Evolutionary conservation across 2,113 vertebrate species (phyloP).

Genomic region (Barbus barbus): DNA sequence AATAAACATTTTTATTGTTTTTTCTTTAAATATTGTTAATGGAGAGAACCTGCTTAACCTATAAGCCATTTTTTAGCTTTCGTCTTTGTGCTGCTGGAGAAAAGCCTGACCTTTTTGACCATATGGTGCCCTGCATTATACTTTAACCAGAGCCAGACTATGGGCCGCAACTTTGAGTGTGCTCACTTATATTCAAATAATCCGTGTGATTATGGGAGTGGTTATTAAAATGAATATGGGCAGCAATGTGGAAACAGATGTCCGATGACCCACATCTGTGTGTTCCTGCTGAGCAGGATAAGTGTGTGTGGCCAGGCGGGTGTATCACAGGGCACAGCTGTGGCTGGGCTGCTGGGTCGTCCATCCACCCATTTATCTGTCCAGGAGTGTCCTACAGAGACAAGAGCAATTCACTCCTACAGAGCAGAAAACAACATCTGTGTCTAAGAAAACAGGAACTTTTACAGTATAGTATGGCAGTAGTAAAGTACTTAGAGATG

Average conservation of each 20-base stretch:
- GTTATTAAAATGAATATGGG: constrained; percentile 76
- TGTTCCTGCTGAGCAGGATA: constrained; percentile 69
- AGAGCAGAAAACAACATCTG: constrained; percentile 21
- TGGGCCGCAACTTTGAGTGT: constrained; percentile 48
- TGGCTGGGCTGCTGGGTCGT: constrained; percentile 14
- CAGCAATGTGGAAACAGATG: constrained; percentile 78
- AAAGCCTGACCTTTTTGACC: constrained; percentile 52
- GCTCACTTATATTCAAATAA: constrained; percentile 80
- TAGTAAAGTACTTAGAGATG: neutral
- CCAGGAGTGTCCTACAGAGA: constrained; percentile 43
- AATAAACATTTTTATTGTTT: constrained; percentile 5
- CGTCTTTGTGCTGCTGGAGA: constrained; percentile 14
- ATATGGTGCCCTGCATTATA: constrained; percentile 57
- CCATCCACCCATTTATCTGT: constrained; percentile 52
- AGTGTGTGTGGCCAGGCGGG: constrained; percentile 56
- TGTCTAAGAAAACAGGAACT: neutral
- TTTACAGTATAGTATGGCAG: neutral
- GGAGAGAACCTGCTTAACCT: constrained; percentile 65
- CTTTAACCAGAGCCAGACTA: constrained; percentile 53
- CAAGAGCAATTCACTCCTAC: constrained; percentile 10
- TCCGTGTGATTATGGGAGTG: constrained; percentile 80
- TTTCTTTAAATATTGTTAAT: constrained; percentile 70
- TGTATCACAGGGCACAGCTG: constrained; percentile 68
- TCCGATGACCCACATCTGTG: constrained; percentile 82
- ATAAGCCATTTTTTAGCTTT: constrained; percentile 70